phyloP scores from a whole-genome alignment of 2,113 vertebrate species.

The Antigone vipio region DNA sequence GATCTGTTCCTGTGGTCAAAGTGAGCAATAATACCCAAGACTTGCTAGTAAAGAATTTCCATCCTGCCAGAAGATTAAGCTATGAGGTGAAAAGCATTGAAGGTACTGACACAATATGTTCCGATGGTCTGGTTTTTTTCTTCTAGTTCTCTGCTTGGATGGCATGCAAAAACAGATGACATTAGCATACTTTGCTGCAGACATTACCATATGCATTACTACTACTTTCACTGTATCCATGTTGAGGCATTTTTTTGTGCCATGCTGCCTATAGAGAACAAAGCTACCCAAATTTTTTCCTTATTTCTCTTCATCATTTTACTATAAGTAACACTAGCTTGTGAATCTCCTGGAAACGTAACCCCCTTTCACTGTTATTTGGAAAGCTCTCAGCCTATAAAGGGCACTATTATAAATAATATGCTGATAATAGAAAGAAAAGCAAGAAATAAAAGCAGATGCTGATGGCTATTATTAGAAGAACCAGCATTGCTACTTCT shows the following conservation, averaged over 20 bases:
- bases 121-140: not conserved
- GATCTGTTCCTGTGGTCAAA: not conserved
- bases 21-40: not conserved
- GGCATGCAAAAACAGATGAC: not conserved
- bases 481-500: not conserved
- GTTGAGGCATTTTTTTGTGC: accelerated
- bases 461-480: not conserved
- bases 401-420: not conserved
- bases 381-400: not conserved
- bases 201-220: not conserved
- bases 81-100: not conserved
- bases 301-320: not conserved
- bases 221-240: not conserved
- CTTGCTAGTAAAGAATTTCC: not conserved
- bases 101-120: not conserved
- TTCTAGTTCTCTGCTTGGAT: not conserved
- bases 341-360: not conserved
- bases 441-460: not conserved
- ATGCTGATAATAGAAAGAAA: not conserved
- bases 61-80: not conserved
- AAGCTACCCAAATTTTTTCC: not conserved
- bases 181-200: not conserved
- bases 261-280: not conserved
- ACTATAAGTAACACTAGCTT: not conserved
- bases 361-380: not conserved